phyloP scores from a whole-genome alignment of 2,888 invertebrate genomes.

The Perizoma flavofasciatum region DNA sequence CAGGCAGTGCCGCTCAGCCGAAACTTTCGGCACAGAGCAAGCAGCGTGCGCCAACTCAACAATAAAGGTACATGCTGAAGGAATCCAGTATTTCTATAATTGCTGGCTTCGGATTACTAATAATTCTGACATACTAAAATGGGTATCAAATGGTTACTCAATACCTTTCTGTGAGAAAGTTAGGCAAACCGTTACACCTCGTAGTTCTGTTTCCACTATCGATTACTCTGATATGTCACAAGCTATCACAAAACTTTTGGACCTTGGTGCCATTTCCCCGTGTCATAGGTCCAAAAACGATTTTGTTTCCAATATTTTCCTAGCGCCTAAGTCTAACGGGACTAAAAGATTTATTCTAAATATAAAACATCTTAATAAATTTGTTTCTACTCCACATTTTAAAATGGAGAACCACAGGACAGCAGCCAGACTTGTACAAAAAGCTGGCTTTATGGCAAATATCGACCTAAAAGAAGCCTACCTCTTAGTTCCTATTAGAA shows the following conservation, averaged over 20 bases:
- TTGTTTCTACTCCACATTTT: too few species aligned
- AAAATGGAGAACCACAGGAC: not conserved
- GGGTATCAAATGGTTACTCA: not conserved
- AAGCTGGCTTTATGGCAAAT: not conserved
- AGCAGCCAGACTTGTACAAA: not conserved
- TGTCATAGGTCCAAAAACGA: too few species aligned
- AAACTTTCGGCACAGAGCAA: not conserved
- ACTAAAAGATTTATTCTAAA: not conserved
- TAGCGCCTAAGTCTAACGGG: not conserved
- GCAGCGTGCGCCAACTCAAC: constrained; percentile 7
- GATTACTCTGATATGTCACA: too few species aligned
- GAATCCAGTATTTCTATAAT: not conserved
- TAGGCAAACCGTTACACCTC: too few species aligned
- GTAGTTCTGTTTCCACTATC: too few species aligned
- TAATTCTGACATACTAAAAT: not conserved
- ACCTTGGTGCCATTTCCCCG: too few species aligned
- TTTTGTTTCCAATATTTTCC: too few species aligned
- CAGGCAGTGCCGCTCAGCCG: constrained; percentile 3
- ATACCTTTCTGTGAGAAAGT: not conserved
- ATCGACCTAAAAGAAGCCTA: too few species aligned
- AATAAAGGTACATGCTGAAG: not conserved
- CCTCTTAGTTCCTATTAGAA: too few species aligned
- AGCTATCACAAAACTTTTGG: too few species aligned
- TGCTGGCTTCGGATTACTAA: not conserved
- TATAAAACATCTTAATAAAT: not conserved